phyloP scores from a whole-genome alignment of 1,140 invertebrate species.

The Contarinia nasturtii region DNA sequence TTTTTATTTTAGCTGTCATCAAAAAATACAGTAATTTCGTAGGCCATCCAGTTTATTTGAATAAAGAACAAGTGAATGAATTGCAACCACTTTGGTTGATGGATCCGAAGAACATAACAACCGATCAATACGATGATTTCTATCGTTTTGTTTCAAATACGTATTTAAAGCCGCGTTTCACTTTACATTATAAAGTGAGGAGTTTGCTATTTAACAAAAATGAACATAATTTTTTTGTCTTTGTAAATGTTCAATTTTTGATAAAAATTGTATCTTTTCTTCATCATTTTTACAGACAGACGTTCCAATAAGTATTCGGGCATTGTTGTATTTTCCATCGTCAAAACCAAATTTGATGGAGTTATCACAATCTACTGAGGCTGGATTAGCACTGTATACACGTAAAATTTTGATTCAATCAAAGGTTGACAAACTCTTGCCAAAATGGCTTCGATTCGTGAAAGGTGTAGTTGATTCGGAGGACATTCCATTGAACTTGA shows the following conservation, averaged over 20 bases:
- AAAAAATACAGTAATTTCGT: conserved; percentile 97
- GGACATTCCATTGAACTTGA: conserved; percentile 94
- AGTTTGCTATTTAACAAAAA: conserved; percentile 10
- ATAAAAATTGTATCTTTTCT: background rate
- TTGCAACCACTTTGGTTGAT: conserved; percentile 86
- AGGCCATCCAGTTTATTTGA: conserved; percentile 77
- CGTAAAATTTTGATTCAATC: conserved; percentile 79
- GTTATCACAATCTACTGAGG: conserved; percentile 60
- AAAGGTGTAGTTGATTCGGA: conserved; percentile 95
- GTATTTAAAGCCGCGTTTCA: conserved; percentile 69
- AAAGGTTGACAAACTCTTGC: conserved; percentile 75
- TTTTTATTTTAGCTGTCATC: conserved; percentile 48
- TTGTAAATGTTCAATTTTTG: too few species aligned
- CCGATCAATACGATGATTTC: conserved; percentile 79
- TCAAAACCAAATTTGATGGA: conserved; percentile 79
- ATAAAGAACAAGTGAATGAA: conserved; percentile 69
- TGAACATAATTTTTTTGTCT: too few species aligned
- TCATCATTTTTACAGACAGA: conserved; percentile 37
- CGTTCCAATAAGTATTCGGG: conserved; percentile 76
- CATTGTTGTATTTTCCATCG: conserved; percentile 84
- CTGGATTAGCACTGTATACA: conserved; percentile 76
- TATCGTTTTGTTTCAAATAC: conserved; percentile 71
- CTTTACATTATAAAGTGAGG: conserved; percentile 49
- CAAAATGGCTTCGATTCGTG: conserved; percentile 85
- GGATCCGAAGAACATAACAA: conserved; percentile 72